phyloP scores from a whole-genome alignment of 1,140 invertebrate genomes.

The Drosophila subpulchrella region DNA sequence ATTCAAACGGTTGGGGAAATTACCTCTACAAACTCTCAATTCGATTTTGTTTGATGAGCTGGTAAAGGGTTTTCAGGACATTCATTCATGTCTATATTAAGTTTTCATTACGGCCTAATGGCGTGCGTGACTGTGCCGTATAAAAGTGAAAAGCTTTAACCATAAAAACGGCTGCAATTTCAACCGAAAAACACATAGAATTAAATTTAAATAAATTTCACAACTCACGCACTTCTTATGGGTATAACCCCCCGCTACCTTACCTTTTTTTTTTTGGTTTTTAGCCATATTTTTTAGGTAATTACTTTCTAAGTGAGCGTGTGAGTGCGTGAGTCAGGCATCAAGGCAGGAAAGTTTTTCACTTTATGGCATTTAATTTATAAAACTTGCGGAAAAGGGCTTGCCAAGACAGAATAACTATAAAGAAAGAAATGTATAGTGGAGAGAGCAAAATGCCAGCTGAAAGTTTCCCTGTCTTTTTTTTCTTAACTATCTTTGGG shows the following conservation, averaged over 20 bases:
- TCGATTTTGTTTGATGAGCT: slow-evolving; percentile 5
- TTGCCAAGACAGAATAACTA: slow-evolving; percentile 29
- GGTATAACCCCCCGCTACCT: slow-evolving; percentile 8
- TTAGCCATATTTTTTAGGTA: slow-evolving; percentile 64
- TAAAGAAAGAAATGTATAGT: slow-evolving; percentile 19
- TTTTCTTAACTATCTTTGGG: slow-evolving; percentile 13
- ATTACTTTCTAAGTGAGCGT: slow-evolving; percentile 76
- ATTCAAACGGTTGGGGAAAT: slow-evolving; percentile 26
- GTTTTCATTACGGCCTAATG: slow-evolving; percentile 30
- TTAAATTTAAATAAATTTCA: slow-evolving; percentile 81
- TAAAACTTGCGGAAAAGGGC: slow-evolving; percentile 53
- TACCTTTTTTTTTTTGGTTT: slow-evolving; percentile 6
- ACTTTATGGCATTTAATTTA: slow-evolving; percentile 69
- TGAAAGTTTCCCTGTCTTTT: slow-evolving; percentile 45
- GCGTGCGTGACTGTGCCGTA: slow-evolving; percentile 60
- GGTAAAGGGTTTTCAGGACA: slow-evolving; percentile 13
- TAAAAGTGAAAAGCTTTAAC: slow-evolving; percentile 55
- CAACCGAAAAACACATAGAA: slow-evolving; percentile 58
- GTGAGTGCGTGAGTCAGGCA: slow-evolving; percentile 69
- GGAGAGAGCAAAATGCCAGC: slow-evolving; percentile 24
- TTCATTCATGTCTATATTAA: slow-evolving; percentile 20
- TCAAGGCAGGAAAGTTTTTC: slow-evolving; percentile 63
- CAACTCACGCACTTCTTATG: slow-evolving; percentile 63
- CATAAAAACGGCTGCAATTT: slow-evolving; percentile 37
- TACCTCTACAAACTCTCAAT: slow-evolving; percentile 4